Percentiles rank a stretch among this genome's conserved stretches.
Evolutionary conservation across 2,797 vertebrate genomes (phyloP).

Genomic region (Trachops cirrhosus): DNA sequence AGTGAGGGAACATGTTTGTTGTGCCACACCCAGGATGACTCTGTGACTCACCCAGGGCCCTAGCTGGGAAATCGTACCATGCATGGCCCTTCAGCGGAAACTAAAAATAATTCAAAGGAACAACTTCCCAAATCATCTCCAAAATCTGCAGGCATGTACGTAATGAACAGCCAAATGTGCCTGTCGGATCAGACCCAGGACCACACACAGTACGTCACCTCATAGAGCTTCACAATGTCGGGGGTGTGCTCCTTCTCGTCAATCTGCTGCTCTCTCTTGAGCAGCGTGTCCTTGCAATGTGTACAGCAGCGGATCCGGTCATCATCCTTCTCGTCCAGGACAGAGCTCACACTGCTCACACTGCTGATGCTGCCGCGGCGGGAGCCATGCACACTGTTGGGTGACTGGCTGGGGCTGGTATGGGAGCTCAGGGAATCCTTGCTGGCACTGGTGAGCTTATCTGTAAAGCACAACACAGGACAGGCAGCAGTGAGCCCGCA

Average conservation of each 20-base stretch:
- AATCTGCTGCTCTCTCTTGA: conserved; percentile 93
- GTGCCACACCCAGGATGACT: not conserved
- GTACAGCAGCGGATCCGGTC: conserved; percentile 95
- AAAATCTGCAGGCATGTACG: not conserved
- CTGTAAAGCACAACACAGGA: conserved; percentile 80
- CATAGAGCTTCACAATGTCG: conserved; percentile 93
- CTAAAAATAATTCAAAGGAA: not conserved
- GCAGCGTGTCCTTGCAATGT: conserved; percentile 94
- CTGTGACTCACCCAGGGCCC: not conserved
- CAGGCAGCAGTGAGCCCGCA: not conserved
- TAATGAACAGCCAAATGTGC: not conserved
- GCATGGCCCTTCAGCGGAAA: not conserved
- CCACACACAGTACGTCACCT: conserved; percentile 80
- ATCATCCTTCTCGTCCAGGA: conserved; percentile 96
- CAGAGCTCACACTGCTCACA: conserved; percentile 93
- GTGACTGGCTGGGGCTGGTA: conserved; percentile 88
- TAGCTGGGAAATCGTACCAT: not conserved
- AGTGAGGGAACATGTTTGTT: not conserved
- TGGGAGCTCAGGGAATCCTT: conserved; percentile 89
- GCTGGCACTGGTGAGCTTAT: conserved; percentile 93
- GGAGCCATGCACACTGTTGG: conserved; percentile 86
- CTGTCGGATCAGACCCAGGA: not conserved
- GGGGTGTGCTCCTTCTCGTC: conserved; percentile 94
- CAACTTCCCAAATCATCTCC: not conserved
- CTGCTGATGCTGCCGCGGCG: conserved; percentile 95